Conservation (phyloP, 2,888 invertebrate genomes). For the Eubasilissa splendida region DNA sequence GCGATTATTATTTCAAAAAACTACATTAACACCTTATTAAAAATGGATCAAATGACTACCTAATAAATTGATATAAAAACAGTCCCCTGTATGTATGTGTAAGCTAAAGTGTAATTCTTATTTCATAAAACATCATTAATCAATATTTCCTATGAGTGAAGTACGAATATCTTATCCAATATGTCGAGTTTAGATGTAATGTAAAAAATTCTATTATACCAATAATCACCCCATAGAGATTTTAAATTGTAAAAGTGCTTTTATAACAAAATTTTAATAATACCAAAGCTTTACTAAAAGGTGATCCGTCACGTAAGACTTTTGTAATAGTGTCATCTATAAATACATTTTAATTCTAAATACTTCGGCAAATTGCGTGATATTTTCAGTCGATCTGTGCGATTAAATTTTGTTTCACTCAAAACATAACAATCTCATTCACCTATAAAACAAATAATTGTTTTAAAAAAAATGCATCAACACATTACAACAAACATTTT, state of each 20-base stretch:
- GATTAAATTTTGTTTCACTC: too few relatives aligned
- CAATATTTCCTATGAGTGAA: background rate
- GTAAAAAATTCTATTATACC: slow-evolving; percentile 6
- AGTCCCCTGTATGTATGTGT: slow-evolving; percentile 54
- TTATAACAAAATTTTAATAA: background rate
- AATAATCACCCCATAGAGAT: slow-evolving; percentile 11
- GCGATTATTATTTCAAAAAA: slow-evolving; percentile 36
- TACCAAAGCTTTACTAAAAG: too few relatives aligned
- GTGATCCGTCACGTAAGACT: too few relatives aligned
- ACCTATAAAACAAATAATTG: too few relatives aligned
- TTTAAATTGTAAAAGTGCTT: slow-evolving; percentile 19
- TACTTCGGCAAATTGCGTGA: too few relatives aligned
- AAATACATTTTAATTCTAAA: too few relatives aligned
- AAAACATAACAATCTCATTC: too few relatives aligned
- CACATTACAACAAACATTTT: too few relatives aligned
- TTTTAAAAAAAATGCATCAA: too few relatives aligned
- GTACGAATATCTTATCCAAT: slow-evolving; percentile 9
- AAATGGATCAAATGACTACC: slow-evolving; percentile 37
- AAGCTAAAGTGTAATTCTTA: slow-evolving; percentile 44
- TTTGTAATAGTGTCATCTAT: too few relatives aligned
- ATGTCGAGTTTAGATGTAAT: slow-evolving; percentile 1
- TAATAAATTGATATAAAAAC: slow-evolving; percentile 53
- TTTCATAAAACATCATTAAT: background rate
- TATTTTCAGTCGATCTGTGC: too few relatives aligned
- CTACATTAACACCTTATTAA: slow-evolving; percentile 41